Evolutionary conservation across 2,888 invertebrate species (phyloP).

Genomic region (Caenorhabditis wallacei): DNA sequence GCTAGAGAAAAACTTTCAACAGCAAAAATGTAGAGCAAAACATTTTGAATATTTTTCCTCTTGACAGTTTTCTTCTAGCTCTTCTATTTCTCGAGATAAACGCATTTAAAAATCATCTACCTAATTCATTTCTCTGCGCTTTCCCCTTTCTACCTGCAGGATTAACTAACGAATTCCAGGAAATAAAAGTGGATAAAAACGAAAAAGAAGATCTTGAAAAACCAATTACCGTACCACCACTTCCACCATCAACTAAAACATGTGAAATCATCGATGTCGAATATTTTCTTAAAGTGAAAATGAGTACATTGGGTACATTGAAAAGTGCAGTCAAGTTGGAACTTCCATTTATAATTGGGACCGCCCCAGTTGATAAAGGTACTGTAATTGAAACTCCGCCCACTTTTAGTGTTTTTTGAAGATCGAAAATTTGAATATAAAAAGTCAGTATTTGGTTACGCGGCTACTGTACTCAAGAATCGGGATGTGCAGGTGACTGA

Average conservation of each 20-base stretch:
- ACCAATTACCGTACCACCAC: conserved; percentile 21
- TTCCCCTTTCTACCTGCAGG: too few species aligned
- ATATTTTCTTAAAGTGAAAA: conserved; percentile 58
- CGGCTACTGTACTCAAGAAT: conserved; percentile 46
- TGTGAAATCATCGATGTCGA: conserved; percentile 59
- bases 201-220: conserved; percentile 34
- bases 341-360: conserved; percentile 50
- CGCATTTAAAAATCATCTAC: too few species aligned
- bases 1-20: too few species aligned
- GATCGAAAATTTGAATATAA: conserved; percentile 44
- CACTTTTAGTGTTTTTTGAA: conserved; percentile 1
- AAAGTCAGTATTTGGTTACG: conserved; percentile 56
- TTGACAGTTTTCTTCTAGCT: too few species aligned
- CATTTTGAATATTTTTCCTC: too few species aligned
- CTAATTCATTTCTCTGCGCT: too few species aligned
- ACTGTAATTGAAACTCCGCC: not conserved
- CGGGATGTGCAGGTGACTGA: conserved; percentile 43
- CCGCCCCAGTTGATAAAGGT: conserved; percentile 22
- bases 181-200: conserved; percentile 41
- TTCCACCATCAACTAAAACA: conserved; percentile 51
- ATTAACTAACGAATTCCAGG: conserved; percentile 29
- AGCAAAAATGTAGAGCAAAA: too few species aligned
- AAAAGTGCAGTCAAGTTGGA: conserved; percentile 48
- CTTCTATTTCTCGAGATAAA: too few species aligned
- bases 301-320: conserved; percentile 48